Conservation (phyloP, 2,797 vertebrate genomes). For the Microctenopoma lineatum region DNA sequence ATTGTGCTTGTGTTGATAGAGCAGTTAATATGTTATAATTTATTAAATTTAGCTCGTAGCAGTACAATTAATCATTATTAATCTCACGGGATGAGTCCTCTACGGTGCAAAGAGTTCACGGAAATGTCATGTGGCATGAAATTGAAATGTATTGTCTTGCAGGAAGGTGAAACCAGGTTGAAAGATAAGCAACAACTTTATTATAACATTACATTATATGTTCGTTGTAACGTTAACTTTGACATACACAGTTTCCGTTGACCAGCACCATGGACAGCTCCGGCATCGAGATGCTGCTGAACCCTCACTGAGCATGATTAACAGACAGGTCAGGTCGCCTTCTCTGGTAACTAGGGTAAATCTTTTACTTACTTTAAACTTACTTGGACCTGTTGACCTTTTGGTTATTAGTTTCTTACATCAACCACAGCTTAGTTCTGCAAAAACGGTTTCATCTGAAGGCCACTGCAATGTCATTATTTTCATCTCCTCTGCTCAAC, state of each 20-base stretch:
- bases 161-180: conserved; percentile 14
- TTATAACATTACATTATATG: not conserved
- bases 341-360: conserved; percentile 6
- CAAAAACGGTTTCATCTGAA: conserved; percentile 18
- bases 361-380: conserved; percentile 2
- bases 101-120: not conserved
- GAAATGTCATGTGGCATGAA: not conserved
- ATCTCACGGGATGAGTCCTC: not conserved
- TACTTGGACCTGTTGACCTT: not conserved
- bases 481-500: conserved; percentile 30
- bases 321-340: conserved; percentile 33
- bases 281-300: conserved; percentile 26
- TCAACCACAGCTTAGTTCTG: not conserved
- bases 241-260: conserved; percentile 35
- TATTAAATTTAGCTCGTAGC: too few species aligned
- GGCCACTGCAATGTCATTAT: conserved; percentile 15
- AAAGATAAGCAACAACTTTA: not conserved
- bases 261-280: conserved; percentile 62
- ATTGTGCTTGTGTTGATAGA: too few species aligned
- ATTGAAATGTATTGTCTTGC: conserved; percentile 11
- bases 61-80: too few species aligned
- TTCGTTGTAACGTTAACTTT: not conserved
- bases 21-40: too few species aligned
- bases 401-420: conserved; percentile 1
- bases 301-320: conserved; percentile 19